These are phyloP conservation scores for Eilema sororculum DNA, from an alignment of 2,888 invertebrate species.

Conservation along the genomic window DNA sequence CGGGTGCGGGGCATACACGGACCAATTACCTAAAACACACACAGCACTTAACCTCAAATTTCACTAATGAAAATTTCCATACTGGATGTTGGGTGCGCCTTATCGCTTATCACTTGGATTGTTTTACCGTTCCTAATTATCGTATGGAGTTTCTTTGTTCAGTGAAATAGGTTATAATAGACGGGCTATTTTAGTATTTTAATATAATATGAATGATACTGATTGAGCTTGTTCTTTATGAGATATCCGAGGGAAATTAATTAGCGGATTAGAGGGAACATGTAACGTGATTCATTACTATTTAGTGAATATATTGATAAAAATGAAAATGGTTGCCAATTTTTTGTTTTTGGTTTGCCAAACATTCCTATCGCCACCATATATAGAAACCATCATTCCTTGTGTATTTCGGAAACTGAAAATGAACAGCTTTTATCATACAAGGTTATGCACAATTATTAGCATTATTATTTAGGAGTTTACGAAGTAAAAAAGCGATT, in stretches of 20 bases:
- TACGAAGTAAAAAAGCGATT: slow-evolving; percentile 60
- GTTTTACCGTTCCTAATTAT: slow-evolving; percentile 77
- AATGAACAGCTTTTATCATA: neutral
- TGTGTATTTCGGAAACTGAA: neutral
- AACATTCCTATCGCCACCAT: neutral
- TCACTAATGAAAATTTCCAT: slow-evolving; percentile 84
- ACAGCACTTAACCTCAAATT: slow-evolving; percentile 81
- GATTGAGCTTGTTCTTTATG: neutral
- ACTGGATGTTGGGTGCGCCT: slow-evolving; percentile 75
- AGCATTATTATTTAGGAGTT: slow-evolving; percentile 58
- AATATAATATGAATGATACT: neutral
- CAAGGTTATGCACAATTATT: slow-evolving; percentile 27
- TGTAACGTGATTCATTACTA: neutral
- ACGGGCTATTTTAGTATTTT: slow-evolving; percentile 7
- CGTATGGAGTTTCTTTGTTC: slow-evolving; percentile 61
- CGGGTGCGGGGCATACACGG: slow-evolving; percentile 70
- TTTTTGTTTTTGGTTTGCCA: too few relatives aligned
- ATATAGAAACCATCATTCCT: neutral
- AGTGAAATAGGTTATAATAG: slow-evolving; percentile 6
- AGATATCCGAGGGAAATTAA: neutral
- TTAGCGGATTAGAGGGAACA: neutral
- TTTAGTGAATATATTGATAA: neutral
- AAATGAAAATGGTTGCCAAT: neutral
- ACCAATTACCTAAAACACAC: slow-evolving; percentile 84
- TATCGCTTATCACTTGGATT: slow-evolving; percentile 81